phyloP scores from a whole-genome alignment of 2,113 vertebrate genomes.

The Corythornis cristatus region DNA sequence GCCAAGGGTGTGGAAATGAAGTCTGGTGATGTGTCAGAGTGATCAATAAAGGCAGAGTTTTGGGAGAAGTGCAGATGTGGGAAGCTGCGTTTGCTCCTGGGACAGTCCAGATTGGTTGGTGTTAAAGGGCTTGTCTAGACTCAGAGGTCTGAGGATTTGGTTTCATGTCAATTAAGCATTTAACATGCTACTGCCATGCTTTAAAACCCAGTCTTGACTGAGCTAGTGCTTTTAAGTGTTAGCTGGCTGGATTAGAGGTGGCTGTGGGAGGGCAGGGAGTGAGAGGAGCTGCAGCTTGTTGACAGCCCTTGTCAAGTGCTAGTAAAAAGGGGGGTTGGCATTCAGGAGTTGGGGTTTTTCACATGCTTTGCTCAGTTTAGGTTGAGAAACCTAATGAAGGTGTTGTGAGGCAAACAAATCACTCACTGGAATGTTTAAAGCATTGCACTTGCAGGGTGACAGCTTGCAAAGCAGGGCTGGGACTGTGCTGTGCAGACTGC shows the following conservation, averaged over 20 bases:
- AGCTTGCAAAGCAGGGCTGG: background rate
- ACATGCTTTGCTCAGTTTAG: background rate
- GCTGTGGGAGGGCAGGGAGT: constrained; percentile 18
- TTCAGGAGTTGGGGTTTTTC: background rate
- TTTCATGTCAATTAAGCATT: constrained; percentile 2
- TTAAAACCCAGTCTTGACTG: background rate
- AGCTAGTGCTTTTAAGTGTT: background rate
- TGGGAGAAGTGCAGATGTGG: background rate
- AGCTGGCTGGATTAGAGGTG: background rate
- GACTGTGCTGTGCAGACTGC: background rate
- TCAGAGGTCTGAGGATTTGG: background rate
- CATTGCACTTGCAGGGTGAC: background rate
- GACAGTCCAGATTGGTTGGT: background rate
- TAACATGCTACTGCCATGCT: background rate
- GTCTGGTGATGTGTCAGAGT: background rate
- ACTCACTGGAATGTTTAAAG: background rate
- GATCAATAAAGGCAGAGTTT: constrained; percentile 1
- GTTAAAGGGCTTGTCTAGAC: background rate
- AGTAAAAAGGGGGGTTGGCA: background rate
- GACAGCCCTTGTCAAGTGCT: constrained; percentile 9
- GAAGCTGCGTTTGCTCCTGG: background rate
- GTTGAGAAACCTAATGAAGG: background rate
- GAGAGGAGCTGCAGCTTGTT: constrained; percentile 3
- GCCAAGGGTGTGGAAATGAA: constrained; percentile 22
- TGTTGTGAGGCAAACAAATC: background rate